These are phyloP conservation scores for Callionymus lyra DNA, from an alignment of 2,113 vertebrate species.

Conservation along the genomic window DNA sequence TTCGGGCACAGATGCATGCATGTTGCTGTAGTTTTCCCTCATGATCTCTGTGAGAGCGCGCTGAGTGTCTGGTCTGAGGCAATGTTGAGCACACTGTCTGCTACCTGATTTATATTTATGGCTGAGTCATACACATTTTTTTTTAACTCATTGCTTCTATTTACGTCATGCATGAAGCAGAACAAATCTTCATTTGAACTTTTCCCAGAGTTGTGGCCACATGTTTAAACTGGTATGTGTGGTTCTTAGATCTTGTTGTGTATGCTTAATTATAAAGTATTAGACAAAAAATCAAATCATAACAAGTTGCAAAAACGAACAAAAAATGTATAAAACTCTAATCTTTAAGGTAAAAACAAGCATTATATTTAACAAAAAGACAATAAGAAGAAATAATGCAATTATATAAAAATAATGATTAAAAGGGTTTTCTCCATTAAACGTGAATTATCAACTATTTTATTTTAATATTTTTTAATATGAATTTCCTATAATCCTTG, in stretches of 20 bases:
- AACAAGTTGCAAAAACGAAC: too few relatives aligned
- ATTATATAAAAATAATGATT: too few relatives aligned
- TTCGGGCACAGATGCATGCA: constrained; percentile 37
- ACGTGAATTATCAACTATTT: too few relatives aligned
- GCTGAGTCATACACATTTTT: constrained; percentile 38
- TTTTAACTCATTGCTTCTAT: constrained; percentile 12
- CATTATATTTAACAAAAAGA: too few relatives aligned
- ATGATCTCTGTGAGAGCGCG: constrained; percentile 22
- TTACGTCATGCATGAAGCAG: background rate
- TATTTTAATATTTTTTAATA: too few relatives aligned
- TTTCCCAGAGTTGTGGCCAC: too few relatives aligned
- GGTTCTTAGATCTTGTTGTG: background rate
- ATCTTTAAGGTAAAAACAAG: too few relatives aligned
- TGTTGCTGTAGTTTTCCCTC: constrained; percentile 46
- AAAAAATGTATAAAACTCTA: too few relatives aligned
- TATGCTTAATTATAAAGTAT: background rate
- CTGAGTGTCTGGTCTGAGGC: constrained; percentile 32
- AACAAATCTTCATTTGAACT: background rate
- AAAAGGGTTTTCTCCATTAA: too few relatives aligned
- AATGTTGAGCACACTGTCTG: constrained; percentile 29
- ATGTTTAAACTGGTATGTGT: too few relatives aligned
- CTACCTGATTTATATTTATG: constrained; percentile 30
- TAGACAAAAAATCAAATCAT: background rate
- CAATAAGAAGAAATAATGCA: too few relatives aligned
- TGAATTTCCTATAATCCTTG: too few relatives aligned